Conservation (phyloP, 1,140 invertebrate species). For the Cepaea nemoralis region DNA sequence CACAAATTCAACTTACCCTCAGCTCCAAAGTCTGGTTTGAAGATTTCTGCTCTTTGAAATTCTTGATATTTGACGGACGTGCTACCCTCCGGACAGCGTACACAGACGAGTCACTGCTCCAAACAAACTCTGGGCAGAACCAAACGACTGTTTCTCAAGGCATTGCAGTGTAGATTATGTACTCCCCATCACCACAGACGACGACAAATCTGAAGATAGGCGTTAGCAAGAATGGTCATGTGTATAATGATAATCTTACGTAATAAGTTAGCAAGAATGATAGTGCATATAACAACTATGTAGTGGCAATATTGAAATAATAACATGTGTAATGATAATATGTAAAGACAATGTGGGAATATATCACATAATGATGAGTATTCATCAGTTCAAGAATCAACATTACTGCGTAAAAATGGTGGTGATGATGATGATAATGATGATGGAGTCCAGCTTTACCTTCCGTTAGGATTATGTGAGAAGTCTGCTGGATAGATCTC, state of each 20-base stretch:
- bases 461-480: conserved; percentile 97
- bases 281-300: too few species aligned
- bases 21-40: conserved; percentile 95
- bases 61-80: conserved; percentile 93
- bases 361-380: too few species aligned
- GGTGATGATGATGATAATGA: too few species aligned
- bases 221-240: too few species aligned
- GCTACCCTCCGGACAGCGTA: conserved; percentile 92
- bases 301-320: too few species aligned
- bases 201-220: conserved; percentile 87
- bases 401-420: too few species aligned
- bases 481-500: conserved; percentile 99
- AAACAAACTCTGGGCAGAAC: conserved; percentile 99
- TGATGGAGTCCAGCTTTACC: too few species aligned
- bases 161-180: conserved; percentile 99
- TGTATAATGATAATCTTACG: too few species aligned
- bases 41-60: conserved; percentile 96
- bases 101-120: conserved; percentile 96
- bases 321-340: too few species aligned
- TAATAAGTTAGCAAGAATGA: too few species aligned
- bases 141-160: conserved; percentile 97
- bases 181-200: conserved; percentile 99
- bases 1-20: conserved; percentile 76
- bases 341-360: too few species aligned
- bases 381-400: too few species aligned